Conservation (phyloP, 2,797 vertebrate species). For the Arnoldichthys spilopterus region DNA sequence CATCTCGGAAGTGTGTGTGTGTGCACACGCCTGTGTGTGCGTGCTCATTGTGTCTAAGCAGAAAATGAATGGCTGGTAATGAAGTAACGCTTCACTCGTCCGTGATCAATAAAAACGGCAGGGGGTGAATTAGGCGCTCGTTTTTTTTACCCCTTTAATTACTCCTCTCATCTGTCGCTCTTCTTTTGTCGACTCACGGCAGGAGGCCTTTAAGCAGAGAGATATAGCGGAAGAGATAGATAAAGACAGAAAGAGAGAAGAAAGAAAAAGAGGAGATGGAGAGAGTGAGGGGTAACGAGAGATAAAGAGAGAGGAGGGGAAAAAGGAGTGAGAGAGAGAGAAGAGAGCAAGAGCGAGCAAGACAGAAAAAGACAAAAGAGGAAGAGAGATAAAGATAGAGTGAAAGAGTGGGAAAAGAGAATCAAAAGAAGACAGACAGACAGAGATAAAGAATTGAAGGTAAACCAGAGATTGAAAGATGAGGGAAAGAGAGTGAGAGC, state of each 20-base stretch:
- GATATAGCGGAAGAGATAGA: neutral
- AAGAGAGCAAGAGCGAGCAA: neutral
- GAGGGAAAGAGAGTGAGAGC: neutral
- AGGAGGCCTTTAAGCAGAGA: neutral
- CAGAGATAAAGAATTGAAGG: too few relatives aligned
- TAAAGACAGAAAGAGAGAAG: neutral
- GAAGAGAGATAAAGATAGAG: neutral
- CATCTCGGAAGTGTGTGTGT: constrained; percentile 13
- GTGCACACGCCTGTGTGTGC: neutral
- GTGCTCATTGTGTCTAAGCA: constrained; percentile 30
- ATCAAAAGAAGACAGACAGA: too few relatives aligned
- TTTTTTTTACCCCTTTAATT: constrained; percentile 35
- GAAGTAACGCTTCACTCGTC: constrained; percentile 37
- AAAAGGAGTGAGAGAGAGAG: constrained; percentile 1
- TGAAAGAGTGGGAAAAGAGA: neutral
- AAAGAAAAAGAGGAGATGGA: neutral
- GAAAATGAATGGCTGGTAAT: constrained; percentile 46
- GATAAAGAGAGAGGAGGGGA: neutral
- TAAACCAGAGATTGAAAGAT: neutral
- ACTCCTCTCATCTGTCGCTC: constrained; percentile 33
- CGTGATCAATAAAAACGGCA: constrained; percentile 52
- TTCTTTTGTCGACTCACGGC: constrained; percentile 1
- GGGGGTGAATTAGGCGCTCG: constrained; percentile 51
- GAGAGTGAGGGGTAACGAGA: constrained; percentile 5
- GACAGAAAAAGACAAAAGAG: neutral